These are phyloP conservation scores for Dione vanillae DNA, from an alignment of 2,888 invertebrate species.

Conservation along the genomic window DNA sequence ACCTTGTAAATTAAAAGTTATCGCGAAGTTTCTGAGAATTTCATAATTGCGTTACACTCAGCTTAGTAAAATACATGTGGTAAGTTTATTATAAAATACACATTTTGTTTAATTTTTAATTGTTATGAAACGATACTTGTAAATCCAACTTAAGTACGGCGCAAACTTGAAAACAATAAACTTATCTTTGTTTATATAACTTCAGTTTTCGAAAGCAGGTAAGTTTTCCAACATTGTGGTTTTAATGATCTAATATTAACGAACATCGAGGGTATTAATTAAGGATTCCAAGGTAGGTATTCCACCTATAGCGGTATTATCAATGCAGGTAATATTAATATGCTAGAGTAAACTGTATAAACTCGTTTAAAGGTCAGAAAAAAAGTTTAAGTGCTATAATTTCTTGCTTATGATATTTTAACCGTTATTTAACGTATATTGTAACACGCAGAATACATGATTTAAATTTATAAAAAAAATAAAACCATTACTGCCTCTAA, in stretches of 20 bases:
- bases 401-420: neutral
- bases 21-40: neutral
- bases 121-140: constrained; percentile 75
- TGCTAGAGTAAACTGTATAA: neutral
- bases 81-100: constrained; percentile 38
- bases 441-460: neutral
- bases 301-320: constrained; percentile 56
- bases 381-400: neutral
- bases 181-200: constrained; percentile 81
- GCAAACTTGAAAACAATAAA: constrained; percentile 74
- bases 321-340: constrained; percentile 2
- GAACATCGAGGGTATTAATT: constrained; percentile 81
- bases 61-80: constrained; percentile 10
- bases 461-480: no score
- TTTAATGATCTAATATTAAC: constrained; percentile 84
- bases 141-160: constrained; percentile 75
- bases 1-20: neutral
- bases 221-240: constrained; percentile 82
- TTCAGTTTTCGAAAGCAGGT: constrained; percentile 76
- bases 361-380: neutral
- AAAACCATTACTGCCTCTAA: no score
- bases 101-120: constrained; percentile 76
- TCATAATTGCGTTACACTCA: constrained; percentile 6
- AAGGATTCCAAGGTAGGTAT: constrained; percentile 75
- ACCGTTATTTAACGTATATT: neutral